phyloP scores from a whole-genome alignment of 2,888 invertebrate genomes.

The Pseudeuparius sepicola region DNA sequence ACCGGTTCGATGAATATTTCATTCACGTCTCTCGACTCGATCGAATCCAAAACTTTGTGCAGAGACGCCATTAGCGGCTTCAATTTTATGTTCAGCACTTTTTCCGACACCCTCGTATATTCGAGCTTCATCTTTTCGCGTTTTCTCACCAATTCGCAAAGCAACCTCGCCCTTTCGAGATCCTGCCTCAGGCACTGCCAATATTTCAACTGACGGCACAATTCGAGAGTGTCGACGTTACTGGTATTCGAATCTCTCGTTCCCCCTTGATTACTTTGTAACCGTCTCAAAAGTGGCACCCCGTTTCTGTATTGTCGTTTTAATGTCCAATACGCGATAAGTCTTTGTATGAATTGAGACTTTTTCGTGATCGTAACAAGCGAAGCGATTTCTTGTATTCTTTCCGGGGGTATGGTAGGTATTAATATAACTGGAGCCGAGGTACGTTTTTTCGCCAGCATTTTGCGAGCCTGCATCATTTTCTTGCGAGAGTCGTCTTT shows the following conservation, averaged over 20 bases:
- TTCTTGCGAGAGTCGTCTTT: conserved; percentile 65
- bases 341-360: conserved; percentile 75
- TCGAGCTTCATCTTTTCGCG: conserved; percentile 91
- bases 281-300: conserved; percentile 79
- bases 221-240: conserved; percentile 54
- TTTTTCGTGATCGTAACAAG: conserved; percentile 64
- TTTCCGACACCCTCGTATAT: conserved; percentile 67
- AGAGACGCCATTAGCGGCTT: conserved; percentile 75
- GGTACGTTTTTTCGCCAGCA: conserved; percentile 80
- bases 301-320: conserved; percentile 93
- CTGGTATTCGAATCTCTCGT: conserved; percentile 33
- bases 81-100: conserved; percentile 69
- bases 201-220: conserved; percentile 81
- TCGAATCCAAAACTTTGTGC: conserved; percentile 62
- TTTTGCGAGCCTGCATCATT: conserved; percentile 79
- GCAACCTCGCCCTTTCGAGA: conserved; percentile 76
- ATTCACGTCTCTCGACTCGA: conserved; percentile 67
- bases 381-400: conserved; percentile 78
- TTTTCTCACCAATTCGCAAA: conserved; percentile 92
- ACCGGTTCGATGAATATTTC: conserved; percentile 92
- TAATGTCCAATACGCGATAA: conserved; percentile 95
- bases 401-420: conserved; percentile 82
- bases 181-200: conserved; percentile 92
- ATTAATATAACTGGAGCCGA: conserved; percentile 87
- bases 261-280: conserved; percentile 52